Evolutionary conservation across 2,797 vertebrate species (phyloP), one percentile per base, ranked within the genome.

Genomic region (Luscinia luscinia): DNA sequence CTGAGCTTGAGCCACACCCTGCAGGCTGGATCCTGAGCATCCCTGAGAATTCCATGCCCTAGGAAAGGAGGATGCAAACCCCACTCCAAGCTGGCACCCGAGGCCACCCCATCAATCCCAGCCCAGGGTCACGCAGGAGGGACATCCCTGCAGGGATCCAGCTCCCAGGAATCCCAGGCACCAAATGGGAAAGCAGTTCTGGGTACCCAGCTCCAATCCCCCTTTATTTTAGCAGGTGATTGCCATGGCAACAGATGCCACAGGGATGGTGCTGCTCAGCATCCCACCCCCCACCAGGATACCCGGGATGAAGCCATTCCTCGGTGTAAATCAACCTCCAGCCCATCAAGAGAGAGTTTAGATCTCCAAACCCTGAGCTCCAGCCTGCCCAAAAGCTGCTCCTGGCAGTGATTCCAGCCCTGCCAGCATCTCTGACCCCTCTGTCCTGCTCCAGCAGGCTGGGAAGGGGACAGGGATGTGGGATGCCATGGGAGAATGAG

Each of bases 241-340:
- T 46, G 36, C 57, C 85, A 72, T 61, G 73, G 66, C 66, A 90
- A 68, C 82, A 28, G 76, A 23, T 34, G 58, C 34, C 5, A 6
- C 38, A 10, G 43, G 61, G 52, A 48, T 45, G 62, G 2, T 28
- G 54, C 43, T 32, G 40, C 2, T 0, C 62, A 70, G 77, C 66
- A 58, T 45, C 86, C 87, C 7, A 0, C 16, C 57, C 41, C 64
- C 46, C 64, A 27, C 8, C 0, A 2, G 74, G 73, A 40, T 6
- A 10, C 15, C 45, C 0, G 2, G 38, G 59, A 40, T n/a, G 57
- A 10, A 63, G 13, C 30, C 41, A 38, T 19, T 46, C 75, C 58
- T 28, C 0, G 1, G 5, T 2, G 34, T 24, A 11, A 70, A 19
- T 7, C 1, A 0, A 43, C 5, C 67, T 30, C 18, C 30, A 30